Percentiles rank a stretch among this genome's conserved stretches.
phyloP scores from a whole-genome alignment of 23 tunicate species.

The Styela clava region DNA sequence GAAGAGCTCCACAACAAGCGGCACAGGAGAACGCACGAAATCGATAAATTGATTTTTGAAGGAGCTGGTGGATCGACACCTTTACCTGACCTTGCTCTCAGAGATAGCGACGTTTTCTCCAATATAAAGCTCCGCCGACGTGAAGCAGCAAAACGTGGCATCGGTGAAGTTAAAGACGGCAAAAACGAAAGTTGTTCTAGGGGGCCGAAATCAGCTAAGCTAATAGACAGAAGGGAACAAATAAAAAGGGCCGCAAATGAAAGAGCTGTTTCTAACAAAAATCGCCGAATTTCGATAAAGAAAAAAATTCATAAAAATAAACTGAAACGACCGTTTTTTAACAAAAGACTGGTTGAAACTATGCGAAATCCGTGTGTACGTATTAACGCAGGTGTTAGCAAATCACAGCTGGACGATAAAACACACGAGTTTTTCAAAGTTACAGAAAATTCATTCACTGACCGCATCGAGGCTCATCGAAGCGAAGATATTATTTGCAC shows the following conservation, averaged over 20 bases:
- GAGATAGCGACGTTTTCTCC: slow-evolving; percentile 31
- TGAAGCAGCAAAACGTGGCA: slow-evolving; percentile 30
- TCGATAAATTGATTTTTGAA: slow-evolving; percentile 21
- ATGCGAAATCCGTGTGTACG: slow-evolving; percentile 20
- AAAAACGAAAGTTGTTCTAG: not conserved
- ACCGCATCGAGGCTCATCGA: not conserved
- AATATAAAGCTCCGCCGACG: slow-evolving; percentile 26
- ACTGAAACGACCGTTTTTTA: not conserved
- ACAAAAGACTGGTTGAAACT: not conserved
- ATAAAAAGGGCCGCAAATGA: not conserved
- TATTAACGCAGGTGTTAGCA: slow-evolving; percentile 21
- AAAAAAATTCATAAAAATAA: slow-evolving; percentile 20
- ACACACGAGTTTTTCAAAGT: not conserved
- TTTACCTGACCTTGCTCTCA: slow-evolving; percentile 18
- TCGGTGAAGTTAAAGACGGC: not conserved
- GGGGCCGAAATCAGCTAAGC: not conserved
- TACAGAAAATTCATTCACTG: not conserved
- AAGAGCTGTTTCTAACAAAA: slow-evolving; percentile 23
- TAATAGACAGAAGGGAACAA: not conserved
- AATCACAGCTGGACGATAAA: slow-evolving; percentile 6
- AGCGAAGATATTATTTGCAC: not conserved
- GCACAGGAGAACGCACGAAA: slow-evolving; percentile 26
- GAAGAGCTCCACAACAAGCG: slow-evolving; percentile 11
- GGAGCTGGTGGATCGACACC: slow-evolving; percentile 30
- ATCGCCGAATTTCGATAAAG: slow-evolving; percentile 16